Base-by-base conservation (phyloP, 2,797 vertebrate species). In the Dryobates pubescens region DNA sequence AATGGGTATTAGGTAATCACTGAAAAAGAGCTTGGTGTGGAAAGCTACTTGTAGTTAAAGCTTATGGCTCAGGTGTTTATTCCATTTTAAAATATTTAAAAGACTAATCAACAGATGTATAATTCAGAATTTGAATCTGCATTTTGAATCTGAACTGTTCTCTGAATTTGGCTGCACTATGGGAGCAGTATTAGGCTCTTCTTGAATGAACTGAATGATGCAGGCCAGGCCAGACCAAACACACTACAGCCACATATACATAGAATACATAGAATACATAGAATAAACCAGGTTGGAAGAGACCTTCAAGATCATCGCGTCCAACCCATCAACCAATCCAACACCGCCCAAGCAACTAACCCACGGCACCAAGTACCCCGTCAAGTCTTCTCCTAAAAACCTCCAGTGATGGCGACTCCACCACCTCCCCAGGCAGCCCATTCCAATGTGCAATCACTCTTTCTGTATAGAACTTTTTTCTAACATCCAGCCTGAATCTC, bases 41-140 rank as follows among this genome's bases (percentile, higher is more conserved):
- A 79, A 54, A 53, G 45, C 16, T 58, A 38, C 22, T 54, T 15
- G 12, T 74, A 27, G 57, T 54, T 6, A 65, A 74, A 47, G 24
- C 20, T 54, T 74, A 54, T 0, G 0, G 3, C 23, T 54, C 29
- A 41, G 1, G 0, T 49, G n/a, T 63, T 61, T 36, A 11, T 29
- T 38, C 7, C 1, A 7, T 47, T 64, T 38, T 53, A 64, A 41
- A 54, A 63, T 20, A 19, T 43, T 27, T 65, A 20, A 68, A 26
- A 3, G 20, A 3, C 26, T 51, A 30, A 47, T 53, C 9, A 64
- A 64, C 23, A 49, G 4, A 17, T 58, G 14, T 41, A 13, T 62
- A n/a, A 8, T 13, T 56, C 13, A 62, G 17, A n/a, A 17, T 58
- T 74, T 80, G n/a, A n/a, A n/a, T n/a, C n/a, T n/a, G n/a, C 38